These are phyloP conservation scores for Terrapene triunguis DNA, from an alignment of 2,113 vertebrate genomes.

Conservation along the genomic window DNA sequence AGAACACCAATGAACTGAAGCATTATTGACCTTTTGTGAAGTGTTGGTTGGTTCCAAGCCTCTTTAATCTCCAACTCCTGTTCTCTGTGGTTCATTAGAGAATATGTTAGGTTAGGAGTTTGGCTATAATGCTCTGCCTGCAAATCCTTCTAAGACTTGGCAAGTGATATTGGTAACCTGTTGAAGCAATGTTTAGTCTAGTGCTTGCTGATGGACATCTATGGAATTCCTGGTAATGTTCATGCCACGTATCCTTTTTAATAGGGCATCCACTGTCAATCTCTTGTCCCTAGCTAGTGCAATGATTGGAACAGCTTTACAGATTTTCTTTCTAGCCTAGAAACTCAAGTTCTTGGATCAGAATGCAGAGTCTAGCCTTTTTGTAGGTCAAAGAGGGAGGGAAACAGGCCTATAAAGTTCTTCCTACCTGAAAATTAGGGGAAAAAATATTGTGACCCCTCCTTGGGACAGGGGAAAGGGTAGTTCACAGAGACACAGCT, in stretches of 20 bases:
- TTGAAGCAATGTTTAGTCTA: constrained; percentile 1
- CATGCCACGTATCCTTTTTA: neutral
- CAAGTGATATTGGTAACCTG: neutral
- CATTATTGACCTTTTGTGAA: constrained; percentile 42
- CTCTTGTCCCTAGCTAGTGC: neutral
- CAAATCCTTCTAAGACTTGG: neutral
- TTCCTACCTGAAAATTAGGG: neutral
- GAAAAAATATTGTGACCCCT: neutral
- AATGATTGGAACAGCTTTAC: neutral
- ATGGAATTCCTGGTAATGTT: accelerated
- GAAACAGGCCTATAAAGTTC: neutral
- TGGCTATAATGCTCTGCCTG: neutral
- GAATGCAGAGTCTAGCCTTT: neutral
- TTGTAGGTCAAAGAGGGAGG: neutral
- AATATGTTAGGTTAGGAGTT: neutral
- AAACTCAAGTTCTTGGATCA: neutral
- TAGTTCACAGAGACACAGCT: neutral
- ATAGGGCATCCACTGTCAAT: neutral
- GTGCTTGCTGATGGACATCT: neutral
- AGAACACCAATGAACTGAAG: constrained; percentile 39
- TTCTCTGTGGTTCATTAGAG: constrained; percentile 54
- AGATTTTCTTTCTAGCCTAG: neutral
- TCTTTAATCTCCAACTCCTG: constrained; percentile 51
- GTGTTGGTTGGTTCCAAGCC: constrained; percentile 17
- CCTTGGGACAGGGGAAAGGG: neutral